phyloP scores from a whole-genome alignment of 2,113 vertebrate genomes.

The Tricholaema leucomelas region DNA sequence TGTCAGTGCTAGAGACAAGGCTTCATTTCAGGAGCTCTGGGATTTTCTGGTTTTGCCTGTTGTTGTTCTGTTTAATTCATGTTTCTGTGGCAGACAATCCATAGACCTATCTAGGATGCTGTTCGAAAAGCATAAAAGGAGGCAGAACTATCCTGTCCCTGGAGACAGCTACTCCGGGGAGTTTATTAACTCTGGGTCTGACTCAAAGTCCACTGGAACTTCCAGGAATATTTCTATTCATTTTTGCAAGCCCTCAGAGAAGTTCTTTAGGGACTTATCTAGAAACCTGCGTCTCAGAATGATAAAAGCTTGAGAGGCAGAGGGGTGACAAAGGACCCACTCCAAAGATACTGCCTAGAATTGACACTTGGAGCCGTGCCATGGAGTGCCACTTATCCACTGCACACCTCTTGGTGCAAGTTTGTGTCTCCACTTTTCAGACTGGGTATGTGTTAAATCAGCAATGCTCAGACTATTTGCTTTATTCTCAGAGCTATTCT shows the following conservation, averaged over 20 bases:
- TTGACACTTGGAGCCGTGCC: rapidly evolving
- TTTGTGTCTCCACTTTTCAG: not conserved
- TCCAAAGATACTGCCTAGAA: rapidly evolving
- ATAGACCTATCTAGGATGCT: not conserved
- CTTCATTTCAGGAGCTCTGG: not conserved
- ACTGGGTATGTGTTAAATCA: not conserved
- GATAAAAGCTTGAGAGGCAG: not conserved
- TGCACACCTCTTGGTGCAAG: not conserved
- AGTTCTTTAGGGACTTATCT: rapidly evolving
- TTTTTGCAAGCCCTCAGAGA: not conserved
- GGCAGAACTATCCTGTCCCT: not conserved
- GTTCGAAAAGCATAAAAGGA: not conserved
- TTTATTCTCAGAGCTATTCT: rapidly evolving
- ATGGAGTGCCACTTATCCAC: rapidly evolving
- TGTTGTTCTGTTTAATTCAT: not conserved
- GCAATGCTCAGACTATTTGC: rapidly evolving
- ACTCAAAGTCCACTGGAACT: not conserved
- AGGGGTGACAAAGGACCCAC: not conserved
- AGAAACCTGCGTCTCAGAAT: not conserved
- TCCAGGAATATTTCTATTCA: not conserved
- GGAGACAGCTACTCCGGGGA: rapidly evolving
- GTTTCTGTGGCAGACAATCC: not conserved
- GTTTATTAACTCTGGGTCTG: not conserved
- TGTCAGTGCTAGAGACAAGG: not conserved
- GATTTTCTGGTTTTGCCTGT: not conserved